Percentiles rank a stretch among this genome's conserved stretches.
Conservation (phyloP, 2,113 vertebrate species). For the Phaethon lepturus region DNA sequence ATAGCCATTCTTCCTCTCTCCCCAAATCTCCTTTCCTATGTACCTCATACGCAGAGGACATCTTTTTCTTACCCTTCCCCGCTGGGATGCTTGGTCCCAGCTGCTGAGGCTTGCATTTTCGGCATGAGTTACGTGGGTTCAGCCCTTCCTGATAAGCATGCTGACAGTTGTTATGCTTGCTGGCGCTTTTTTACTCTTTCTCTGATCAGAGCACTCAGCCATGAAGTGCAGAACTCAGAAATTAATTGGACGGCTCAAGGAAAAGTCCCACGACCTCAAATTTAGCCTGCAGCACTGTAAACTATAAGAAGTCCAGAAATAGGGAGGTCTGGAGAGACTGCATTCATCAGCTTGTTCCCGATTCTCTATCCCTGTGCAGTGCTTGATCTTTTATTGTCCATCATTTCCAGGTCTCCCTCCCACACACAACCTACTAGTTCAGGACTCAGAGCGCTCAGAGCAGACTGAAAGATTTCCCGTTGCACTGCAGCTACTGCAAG, state of each 20-base stretch:
- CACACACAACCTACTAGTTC: not conserved
- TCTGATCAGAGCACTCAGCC: not conserved
- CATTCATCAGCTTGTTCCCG: not conserved
- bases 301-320: not conserved
- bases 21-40: not conserved
- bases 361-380: not conserved
- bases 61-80: not conserved
- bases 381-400: not conserved
- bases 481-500: not conserved
- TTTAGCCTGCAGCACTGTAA: conserved; percentile 15
- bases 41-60: not conserved
- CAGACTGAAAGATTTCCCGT: not conserved
- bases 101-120: not conserved
- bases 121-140: not conserved
- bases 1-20: not conserved
- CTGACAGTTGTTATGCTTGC: not conserved
- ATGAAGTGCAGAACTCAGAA: not conserved
- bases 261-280: not conserved
- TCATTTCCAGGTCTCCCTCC: not conserved
- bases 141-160: not conserved
- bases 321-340: not conserved
- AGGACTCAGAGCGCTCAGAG: not conserved
- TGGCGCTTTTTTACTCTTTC: not conserved
- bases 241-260: not conserved
- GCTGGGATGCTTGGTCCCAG: not conserved